A percentile compares a stretch with the other conserved stretches of the same genome.
Conservation (phyloP, 2,113 vertebrate genomes). For the Enhydra lutris region DNA sequence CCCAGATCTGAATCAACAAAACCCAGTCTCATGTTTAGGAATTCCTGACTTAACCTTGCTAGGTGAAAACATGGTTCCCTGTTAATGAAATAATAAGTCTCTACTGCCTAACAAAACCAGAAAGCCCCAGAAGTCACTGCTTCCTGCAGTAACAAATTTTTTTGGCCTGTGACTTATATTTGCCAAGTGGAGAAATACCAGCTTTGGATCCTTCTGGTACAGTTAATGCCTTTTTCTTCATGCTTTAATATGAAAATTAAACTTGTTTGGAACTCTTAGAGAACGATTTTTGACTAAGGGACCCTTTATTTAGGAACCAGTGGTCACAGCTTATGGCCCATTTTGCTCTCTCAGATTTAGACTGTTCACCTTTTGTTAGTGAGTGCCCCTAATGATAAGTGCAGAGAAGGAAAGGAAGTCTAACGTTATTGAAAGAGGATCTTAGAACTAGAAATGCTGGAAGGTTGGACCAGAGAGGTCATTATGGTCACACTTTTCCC, state of each 20-base stretch:
- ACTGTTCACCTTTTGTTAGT: background rate
- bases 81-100: background rate
- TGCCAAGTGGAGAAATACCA: background rate
- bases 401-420: background rate
- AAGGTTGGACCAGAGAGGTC: background rate
- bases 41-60: background rate
- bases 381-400: background rate
- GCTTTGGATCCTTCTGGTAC: background rate
- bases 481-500: background rate
- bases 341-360: slow-evolving; percentile 9
- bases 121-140: background rate
- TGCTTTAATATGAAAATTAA: background rate
- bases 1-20: background rate
- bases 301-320: background rate
- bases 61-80: background rate
- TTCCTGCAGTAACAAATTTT: background rate
- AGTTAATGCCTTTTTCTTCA: background rate
- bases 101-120: background rate
- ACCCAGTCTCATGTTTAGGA: background rate
- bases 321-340: background rate
- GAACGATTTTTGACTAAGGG: background rate
- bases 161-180: background rate
- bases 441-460: background rate
- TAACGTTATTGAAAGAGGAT: background rate
- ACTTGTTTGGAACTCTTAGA: background rate